Percentiles rank a stretch among this genome's conserved stretches.
These are phyloP conservation scores for Nephrotoma guestfalica DNA, from an alignment of 2,888 invertebrate species.

Conservation along the genomic window DNA sequence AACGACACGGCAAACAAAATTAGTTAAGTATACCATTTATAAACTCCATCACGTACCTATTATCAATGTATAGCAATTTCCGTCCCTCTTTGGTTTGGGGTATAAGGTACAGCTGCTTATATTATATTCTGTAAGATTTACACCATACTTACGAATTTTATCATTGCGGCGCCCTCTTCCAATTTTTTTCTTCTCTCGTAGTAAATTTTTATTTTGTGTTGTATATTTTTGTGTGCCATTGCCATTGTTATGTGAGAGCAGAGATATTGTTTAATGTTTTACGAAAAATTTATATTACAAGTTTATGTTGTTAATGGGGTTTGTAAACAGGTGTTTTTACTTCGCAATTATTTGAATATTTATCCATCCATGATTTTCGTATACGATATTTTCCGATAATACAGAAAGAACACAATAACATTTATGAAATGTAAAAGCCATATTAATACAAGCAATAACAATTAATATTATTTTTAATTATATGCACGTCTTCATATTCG, in stretches of 20 bases:
- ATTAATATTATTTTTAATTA: neutral
- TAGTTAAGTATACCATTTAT: conserved; percentile 6
- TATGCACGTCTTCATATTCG: neutral
- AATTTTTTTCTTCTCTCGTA: neutral
- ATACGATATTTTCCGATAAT: neutral
- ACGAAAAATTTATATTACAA: neutral
- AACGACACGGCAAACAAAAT: neutral
- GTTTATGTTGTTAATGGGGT: neutral
- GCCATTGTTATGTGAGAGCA: neutral
- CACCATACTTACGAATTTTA: neutral
- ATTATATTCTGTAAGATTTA: neutral
- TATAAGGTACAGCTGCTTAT: neutral
- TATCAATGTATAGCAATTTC: conserved; percentile 1
- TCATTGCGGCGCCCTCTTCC: neutral
- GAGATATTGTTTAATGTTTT: conserved; percentile 2
- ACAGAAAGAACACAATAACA: neutral
- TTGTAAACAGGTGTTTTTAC: conserved; percentile 3
- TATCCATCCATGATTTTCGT: neutral
- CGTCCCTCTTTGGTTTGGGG: conserved; percentile 5
- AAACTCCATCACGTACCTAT: conserved; percentile 5
- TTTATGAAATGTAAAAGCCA: neutral
- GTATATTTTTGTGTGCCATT: neutral
- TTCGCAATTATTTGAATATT: neutral
- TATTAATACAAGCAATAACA: neutral
- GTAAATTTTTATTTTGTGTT: neutral